Conservation (phyloP, 2,113 vertebrate genomes). For the Python bivittatus region DNA sequence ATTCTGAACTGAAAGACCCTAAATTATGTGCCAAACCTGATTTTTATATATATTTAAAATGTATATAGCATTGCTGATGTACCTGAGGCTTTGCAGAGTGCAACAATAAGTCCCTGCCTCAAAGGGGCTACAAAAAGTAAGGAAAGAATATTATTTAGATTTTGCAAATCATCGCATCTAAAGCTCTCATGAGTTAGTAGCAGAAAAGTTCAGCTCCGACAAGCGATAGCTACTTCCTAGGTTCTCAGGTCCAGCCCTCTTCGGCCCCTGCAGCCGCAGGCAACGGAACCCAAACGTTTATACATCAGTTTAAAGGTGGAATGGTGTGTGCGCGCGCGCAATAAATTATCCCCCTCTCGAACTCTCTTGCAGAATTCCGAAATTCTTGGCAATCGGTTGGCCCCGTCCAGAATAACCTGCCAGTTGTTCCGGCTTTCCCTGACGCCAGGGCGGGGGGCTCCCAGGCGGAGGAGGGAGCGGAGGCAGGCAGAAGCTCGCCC, state of each 20-base stretch:
- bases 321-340: background rate
- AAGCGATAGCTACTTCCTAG: background rate
- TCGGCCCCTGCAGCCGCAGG: too few relatives aligned
- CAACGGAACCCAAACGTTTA: background rate
- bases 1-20: background rate
- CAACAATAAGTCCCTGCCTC: background rate
- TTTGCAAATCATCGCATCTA: background rate
- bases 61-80: background rate
- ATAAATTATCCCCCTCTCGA: background rate
- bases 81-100: background rate
- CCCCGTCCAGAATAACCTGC: background rate
- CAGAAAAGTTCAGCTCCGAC: background rate
- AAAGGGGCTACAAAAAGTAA: too few relatives aligned
- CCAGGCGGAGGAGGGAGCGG: too few relatives aligned
- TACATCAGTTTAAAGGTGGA: background rate
- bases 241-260: background rate
- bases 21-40: background rate
- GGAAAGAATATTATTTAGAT: background rate
- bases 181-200: background rate
- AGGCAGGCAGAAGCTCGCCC: background rate
- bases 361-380: background rate
- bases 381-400: background rate
- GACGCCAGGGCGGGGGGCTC: too few relatives aligned
- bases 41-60: background rate
- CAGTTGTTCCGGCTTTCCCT: too few relatives aligned